A percentile compares a stretch with the other conserved stretches of the same genome.
phyloP scores from a whole-genome alignment of 2,888 invertebrate genomes.

The Allygus modestus region DNA sequence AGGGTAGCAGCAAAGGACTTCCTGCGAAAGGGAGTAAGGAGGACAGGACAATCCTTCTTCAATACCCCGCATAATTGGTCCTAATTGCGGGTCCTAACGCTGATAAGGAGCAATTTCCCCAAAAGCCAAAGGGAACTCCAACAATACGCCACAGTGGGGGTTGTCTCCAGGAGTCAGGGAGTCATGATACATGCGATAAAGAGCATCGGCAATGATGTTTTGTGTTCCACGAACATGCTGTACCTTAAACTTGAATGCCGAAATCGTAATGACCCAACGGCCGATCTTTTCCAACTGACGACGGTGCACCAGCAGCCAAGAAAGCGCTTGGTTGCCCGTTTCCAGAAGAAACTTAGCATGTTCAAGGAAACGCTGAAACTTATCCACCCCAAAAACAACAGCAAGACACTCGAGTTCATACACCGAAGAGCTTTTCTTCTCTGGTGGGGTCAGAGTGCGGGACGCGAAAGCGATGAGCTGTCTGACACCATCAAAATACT shows the following conservation, averaged over 20 bases:
- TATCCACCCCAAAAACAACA: constrained; percentile 28
- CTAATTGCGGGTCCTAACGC: background rate
- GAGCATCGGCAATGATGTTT: constrained; percentile 14
- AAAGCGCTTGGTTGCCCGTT: constrained; percentile 7
- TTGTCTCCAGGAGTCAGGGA: background rate
- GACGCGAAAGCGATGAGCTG: constrained; percentile 52
- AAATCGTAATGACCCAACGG: constrained; percentile 2
- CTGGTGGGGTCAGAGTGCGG: constrained; percentile 12
- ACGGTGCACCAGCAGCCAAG: constrained; percentile 2
- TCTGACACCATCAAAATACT: constrained; percentile 20
- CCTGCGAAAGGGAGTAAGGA: constrained; percentile 5
- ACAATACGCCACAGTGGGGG: background rate
- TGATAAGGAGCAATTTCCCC: background rate
- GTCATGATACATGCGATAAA: background rate
- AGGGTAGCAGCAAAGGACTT: constrained; percentile 11
- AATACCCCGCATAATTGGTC: background rate
- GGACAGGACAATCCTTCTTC: background rate
- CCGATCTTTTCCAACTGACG: background rate
- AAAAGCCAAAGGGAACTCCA: constrained; percentile 16
- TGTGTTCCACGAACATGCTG: background rate
- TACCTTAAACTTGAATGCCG: background rate
- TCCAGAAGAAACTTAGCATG: constrained; percentile 9
- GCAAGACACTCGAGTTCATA: constrained; percentile 52
- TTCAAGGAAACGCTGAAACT: constrained; percentile 40
- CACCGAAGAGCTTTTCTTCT: background rate